phyloP scores from a whole-genome alignment of 2,797 vertebrate genomes.

The Mionectes olivaceus region DNA sequence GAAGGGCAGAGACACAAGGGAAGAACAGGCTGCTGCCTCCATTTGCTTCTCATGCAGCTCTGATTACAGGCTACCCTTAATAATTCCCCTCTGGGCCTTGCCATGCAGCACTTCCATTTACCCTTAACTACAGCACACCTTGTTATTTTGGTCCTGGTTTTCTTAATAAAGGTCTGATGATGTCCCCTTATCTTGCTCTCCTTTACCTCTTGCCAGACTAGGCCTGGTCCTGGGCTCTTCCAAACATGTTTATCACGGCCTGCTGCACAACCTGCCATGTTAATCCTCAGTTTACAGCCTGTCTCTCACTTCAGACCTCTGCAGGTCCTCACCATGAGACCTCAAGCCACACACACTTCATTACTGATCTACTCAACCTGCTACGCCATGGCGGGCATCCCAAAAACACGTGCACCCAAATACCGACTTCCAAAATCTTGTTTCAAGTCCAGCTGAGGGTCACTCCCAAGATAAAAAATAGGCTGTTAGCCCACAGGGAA shows the following conservation, averaged over 20 bases:
- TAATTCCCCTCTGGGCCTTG: background rate
- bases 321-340: background rate
- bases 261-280: background rate
- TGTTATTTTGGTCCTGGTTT: background rate
- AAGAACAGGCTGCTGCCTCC: background rate
- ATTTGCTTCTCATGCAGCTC: background rate
- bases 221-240: background rate
- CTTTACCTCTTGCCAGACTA: background rate
- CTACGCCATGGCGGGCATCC: background rate
- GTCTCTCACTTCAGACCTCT: background rate
- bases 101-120: fast-evolving
- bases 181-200: background rate
- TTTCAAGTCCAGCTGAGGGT: background rate
- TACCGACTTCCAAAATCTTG: background rate
- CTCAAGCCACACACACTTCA: background rate
- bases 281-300: background rate
- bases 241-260: background rate
- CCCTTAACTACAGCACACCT: background rate
- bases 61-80: background rate
- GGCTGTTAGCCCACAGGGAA: background rate
- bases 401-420: background rate
- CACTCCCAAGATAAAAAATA: background rate
- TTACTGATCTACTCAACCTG: background rate
- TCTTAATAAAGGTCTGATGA: background rate
- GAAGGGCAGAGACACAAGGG: background rate